Conservation (phyloP, 2,797 vertebrate species). For the Acropternis orthonyx region DNA sequence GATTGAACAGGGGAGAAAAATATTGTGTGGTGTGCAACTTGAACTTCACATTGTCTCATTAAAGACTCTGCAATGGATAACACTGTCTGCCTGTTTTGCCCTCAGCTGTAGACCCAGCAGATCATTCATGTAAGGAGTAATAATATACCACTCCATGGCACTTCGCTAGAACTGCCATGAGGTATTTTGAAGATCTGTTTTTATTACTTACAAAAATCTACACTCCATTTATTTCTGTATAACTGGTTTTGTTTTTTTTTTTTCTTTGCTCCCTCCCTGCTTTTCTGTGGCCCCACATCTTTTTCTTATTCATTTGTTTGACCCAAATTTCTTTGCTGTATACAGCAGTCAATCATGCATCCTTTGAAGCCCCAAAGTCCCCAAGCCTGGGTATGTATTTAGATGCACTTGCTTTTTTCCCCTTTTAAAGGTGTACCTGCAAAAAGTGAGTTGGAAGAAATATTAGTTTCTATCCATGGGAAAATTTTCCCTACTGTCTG, state of each 20-base stretch:
- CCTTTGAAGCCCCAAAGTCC: background rate
- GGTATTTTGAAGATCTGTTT: conserved; percentile 36
- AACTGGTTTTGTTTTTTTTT: background rate
- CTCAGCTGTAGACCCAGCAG: conserved; percentile 34
- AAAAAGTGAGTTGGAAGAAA: conserved; percentile 44
- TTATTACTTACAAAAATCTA: conserved; percentile 53
- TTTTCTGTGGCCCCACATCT: background rate
- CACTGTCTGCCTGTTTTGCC: conserved; percentile 38
- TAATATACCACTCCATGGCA: conserved; percentile 40
- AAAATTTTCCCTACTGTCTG: background rate
- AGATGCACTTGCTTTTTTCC: background rate
- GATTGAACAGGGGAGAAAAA: conserved; percentile 74
- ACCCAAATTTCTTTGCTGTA: background rate
- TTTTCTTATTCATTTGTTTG: background rate
- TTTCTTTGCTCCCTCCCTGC: background rate
- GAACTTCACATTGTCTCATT: conserved; percentile 72
- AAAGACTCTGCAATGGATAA: conserved; percentile 67
- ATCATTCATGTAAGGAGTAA: conserved; percentile 49
- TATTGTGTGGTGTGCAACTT: conserved; percentile 62
- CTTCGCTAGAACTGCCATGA: conserved; percentile 15
- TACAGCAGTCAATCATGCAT: background rate
- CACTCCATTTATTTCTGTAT: background rate
- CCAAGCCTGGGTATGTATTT: background rate
- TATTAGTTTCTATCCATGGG: conserved; percentile 14
- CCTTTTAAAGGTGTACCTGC: conserved; percentile 4